Evolutionary conservation across 2,888 invertebrate genomes (phyloP), one percentile per base, ranked within the genome.

Genomic region (Tachina fera): DNA sequence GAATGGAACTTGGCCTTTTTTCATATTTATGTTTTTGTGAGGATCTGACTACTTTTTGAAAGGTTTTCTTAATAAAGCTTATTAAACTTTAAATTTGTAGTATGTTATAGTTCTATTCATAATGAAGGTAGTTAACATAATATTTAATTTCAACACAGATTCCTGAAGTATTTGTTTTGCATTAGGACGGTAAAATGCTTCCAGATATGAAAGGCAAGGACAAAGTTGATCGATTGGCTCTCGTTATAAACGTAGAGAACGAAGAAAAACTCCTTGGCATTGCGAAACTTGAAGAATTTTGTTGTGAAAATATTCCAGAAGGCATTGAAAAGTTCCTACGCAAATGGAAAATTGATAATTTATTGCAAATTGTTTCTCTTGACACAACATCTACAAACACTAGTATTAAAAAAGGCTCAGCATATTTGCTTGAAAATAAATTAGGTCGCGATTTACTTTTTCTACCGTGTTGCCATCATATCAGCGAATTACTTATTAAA

Each of bases 91-190:
- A n/a, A n/a, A n/a, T n/a, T n/a, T n/a, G n/a, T n/a, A n/a, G n/a
- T n/a, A n/a, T n/a, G n/a, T n/a, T n/a, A n/a, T n/a, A n/a, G n/a
- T n/a, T n/a, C n/a, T n/a, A n/a, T n/a, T n/a, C n/a, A n/a, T n/a
- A n/a, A n/a, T 63, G 16, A 14, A 60, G 39, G 60, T 60, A 31
- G 39, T 56, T 56, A 58, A 58, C 58, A 58, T 58, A 58, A 58
- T 70, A 70, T 41, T 43, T 71, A n/a, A 71, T 71, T 56, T 56
- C 70, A 71, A 71, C 70, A 71, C 51, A 71, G 70, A 56, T 71
- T 71, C 53, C 70, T 56, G 56, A 53, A 56, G 70, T 56, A 56
- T 56, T 71, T 71, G 70, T 71, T 13, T 71, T 71, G 56, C 65
- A 65, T 65, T 47, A 47, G 65, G 65, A 65, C 65, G 45, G 65